These are phyloP conservation scores for Albula goreensis DNA, from an alignment of 2,113 vertebrate species.

Conservation along the genomic window DNA sequence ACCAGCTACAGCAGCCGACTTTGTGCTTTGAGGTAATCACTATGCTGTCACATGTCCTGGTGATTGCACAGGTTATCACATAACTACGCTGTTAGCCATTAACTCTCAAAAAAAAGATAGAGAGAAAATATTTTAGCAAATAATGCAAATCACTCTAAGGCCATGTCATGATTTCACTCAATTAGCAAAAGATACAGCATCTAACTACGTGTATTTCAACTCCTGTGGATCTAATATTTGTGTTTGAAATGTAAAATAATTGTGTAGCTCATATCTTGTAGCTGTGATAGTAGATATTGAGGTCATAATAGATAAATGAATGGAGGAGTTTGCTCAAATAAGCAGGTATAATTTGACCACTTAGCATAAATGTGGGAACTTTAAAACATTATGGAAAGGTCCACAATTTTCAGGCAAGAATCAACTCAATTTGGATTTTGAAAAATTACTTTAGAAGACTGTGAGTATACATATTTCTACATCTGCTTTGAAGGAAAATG, in stretches of 20 bases:
- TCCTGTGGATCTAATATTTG: neutral
- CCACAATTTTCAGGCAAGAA: neutral
- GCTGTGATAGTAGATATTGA: constrained; percentile 5
- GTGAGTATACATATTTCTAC: neutral
- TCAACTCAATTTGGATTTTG: neutral
- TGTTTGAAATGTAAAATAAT: neutral
- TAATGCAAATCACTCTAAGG: neutral
- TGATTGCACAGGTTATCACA: neutral
- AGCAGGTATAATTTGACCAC: constrained; percentile 4
- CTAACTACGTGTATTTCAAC: neutral
- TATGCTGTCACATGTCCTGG: neutral
- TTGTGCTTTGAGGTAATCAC: too few species aligned
- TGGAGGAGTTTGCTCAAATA: neutral
- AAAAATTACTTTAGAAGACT: neutral
- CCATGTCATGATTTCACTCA: neutral
- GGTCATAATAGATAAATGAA: constrained; percentile 14
- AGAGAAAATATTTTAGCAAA: neutral
- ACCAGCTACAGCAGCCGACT: neutral
- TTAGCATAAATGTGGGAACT: neutral
- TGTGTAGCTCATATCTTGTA: neutral
- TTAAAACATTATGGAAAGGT: neutral
- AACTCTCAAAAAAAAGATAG: neutral
- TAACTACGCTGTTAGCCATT: neutral
- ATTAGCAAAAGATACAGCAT: neutral
- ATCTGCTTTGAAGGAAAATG: neutral